Evolutionary conservation across 2,888 invertebrate species (phyloP).

Genomic region (Pemphredon lugubris): DNA sequence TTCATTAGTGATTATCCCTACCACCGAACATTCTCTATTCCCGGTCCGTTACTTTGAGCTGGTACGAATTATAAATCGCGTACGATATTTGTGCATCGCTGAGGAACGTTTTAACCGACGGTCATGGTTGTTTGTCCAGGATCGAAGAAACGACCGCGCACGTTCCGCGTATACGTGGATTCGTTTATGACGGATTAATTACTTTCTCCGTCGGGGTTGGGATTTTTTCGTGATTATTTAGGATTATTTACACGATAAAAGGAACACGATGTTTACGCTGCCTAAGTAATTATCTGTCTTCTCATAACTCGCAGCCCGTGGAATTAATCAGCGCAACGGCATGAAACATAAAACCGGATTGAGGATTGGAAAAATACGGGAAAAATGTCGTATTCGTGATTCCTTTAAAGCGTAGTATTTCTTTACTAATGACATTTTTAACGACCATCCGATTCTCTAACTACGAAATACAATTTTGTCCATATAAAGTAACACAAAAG

Average conservation of each 20-base stretch:
- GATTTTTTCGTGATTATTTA: neutral
- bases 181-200: conserved; percentile 34
- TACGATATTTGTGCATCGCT: neutral
- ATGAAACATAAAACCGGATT: too few species aligned
- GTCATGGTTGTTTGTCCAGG: conserved; percentile 15
- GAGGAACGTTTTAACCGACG: neutral
- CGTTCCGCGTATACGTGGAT: too few species aligned
- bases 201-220: conserved; percentile 14
- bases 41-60: conserved; percentile 12
- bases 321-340: neutral
- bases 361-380: too few species aligned
- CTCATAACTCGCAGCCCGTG: neutral
- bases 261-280: conserved; percentile 2
- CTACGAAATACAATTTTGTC: too few species aligned
- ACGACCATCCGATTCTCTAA: too few species aligned
- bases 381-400: too few species aligned
- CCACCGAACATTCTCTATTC: neutral
- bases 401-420: too few species aligned
- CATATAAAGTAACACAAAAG: too few species aligned
- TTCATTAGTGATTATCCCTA: conserved; percentile 18
- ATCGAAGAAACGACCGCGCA: conserved; percentile 3
- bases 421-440: too few species aligned
- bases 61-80: conserved; percentile 47
- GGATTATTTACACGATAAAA: neutral
- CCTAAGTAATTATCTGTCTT: neutral